Percentiles rank a stretch among this genome's conserved stretches.
Conservation (phyloP, 2,797 vertebrate species). For the Sus cebifrons region DNA sequence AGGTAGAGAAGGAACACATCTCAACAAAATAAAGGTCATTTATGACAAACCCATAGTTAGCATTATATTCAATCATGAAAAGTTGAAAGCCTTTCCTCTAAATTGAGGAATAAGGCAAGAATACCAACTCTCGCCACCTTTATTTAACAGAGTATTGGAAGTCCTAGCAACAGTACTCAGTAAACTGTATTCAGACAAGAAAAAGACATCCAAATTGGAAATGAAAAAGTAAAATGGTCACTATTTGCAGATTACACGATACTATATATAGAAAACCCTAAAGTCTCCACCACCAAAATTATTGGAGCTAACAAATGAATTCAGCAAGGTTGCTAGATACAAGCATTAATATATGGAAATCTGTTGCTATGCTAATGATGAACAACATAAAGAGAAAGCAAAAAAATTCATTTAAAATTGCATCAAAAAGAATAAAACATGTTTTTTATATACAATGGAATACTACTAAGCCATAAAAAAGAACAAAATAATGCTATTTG, state of each 20-base stretch:
- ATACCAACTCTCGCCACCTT: too few species aligned
- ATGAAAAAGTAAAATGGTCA: background rate
- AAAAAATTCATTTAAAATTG: background rate
- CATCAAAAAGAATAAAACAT: background rate
- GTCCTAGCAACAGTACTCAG: background rate
- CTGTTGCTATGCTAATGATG: background rate
- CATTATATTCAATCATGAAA: background rate
- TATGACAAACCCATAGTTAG: background rate
- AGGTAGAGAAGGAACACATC: background rate
- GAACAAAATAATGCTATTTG: too few species aligned
- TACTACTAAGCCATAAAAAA: too few species aligned
- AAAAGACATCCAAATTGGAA: background rate
- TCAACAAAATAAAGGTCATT: background rate
- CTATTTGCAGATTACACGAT: background rate
- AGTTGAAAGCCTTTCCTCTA: background rate
- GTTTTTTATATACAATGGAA: too few species aligned
- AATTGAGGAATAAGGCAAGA: too few species aligned
- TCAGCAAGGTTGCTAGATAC: background rate
- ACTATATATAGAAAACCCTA: background rate
- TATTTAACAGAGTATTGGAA: background rate
- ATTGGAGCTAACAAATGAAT: background rate
- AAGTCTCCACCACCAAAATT: background rate
- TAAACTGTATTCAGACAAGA: background rate
- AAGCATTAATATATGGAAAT: background rate
- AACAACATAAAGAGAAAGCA: background rate